Base-by-base conservation (phyloP, 2,797 vertebrate species). In the Schizothorax lantsangensis region DNA sequence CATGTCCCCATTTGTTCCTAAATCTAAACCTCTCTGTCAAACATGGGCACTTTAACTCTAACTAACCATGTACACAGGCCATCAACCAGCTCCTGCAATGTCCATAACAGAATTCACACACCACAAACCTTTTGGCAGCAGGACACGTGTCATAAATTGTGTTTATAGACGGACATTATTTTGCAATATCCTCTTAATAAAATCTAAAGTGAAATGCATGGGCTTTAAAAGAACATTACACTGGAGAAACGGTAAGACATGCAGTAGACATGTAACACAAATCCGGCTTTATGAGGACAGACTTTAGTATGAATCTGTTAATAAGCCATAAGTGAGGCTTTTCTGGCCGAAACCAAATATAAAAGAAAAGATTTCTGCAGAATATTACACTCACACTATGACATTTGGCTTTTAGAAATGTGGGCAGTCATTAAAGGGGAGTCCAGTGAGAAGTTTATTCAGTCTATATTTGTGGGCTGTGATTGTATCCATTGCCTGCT, bases 131-230 rank as follows among this genome's bases (percentile, higher is more conserved):
- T 83, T 86, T 89, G 79, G 82, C 74, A 73, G 74, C 4, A 33
- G 43, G 45, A 2, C 40, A 62, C 57, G 9, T 64, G 73, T 68
- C 80, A 57, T 89, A 88, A 89, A 81, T 84, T 19, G 71, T 72
- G 49, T 88, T 88, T 78, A 89, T 88, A 88, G 79, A 88, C 79
- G 45, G 72, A 81, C 79, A 88, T 88, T 89, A 91, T 89, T 89
- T 87, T 72, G 83, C 81, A 86, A 83, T 91, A 84, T 84, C 66
- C 83, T 81, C 83, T 84, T 73, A 73, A 84, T 81, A 82, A 83
- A 89, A 74, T 74, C 52, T 47, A 17, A 84, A 62, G 82, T 23
- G 54, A 77, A 74, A 75, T 75, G 54, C 43, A 77, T 64, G 40
- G 57, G 30, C 21, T 75, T 84, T 84, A 84, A 84, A 84, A 64